Conservation (phyloP, 2,888 invertebrate species). For the Pimpla rufipes region DNA sequence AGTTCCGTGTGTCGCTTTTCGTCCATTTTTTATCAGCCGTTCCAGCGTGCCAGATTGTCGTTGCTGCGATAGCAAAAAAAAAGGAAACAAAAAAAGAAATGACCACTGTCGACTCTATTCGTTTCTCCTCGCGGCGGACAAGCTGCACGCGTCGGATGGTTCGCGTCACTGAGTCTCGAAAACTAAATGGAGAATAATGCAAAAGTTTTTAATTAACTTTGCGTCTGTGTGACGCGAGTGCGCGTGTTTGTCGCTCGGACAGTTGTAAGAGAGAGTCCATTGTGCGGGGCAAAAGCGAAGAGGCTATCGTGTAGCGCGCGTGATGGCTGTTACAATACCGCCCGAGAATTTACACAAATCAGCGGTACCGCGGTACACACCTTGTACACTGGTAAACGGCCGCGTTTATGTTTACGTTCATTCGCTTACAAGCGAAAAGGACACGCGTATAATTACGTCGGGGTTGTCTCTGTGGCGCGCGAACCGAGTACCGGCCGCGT, state of each 20-base stretch:
- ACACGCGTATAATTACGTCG: constrained; percentile 55
- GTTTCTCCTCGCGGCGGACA: background rate
- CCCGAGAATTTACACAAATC: background rate
- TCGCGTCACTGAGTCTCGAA: background rate
- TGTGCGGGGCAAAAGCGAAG: background rate
- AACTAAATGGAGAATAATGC: background rate
- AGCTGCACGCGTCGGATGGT: background rate
- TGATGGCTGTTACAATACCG: background rate
- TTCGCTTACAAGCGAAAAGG: constrained; percentile 18
- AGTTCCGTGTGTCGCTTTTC: constrained; percentile 30
- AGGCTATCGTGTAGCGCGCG: background rate
- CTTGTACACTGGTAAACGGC: background rate
- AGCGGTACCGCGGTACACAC: background rate
- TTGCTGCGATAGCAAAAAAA: constrained; percentile 5
- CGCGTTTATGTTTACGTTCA: constrained; percentile 37
- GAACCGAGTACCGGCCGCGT: constrained; percentile 12
- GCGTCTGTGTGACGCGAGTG: background rate
- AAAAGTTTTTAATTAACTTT: background rate
- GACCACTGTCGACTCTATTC: background rate
- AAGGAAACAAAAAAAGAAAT: background rate
- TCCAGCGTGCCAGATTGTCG: background rate
- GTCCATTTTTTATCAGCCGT: constrained; percentile 35
- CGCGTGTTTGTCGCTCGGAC: background rate
- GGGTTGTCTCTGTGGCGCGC: constrained; percentile 12
- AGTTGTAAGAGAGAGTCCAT: background rate